phyloP scores from a whole-genome alignment of 2,113 vertebrate genomes.

The Heteronetta atricapilla region DNA sequence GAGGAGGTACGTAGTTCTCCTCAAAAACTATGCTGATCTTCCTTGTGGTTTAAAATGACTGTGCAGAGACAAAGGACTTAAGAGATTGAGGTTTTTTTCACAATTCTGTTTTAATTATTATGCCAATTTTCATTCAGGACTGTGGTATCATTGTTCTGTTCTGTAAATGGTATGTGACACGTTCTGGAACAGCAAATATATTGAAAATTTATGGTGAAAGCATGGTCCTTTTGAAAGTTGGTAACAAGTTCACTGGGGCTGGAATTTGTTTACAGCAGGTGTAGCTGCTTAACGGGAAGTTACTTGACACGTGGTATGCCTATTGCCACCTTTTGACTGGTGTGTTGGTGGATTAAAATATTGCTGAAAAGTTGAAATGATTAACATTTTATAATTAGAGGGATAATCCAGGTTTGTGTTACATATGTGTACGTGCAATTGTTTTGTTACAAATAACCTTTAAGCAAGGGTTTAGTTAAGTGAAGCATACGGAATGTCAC shows the following conservation, averaged over 20 bases:
- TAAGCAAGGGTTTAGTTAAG: not conserved
- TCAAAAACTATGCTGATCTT: not conserved
- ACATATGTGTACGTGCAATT: not conserved
- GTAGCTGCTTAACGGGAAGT: not conserved
- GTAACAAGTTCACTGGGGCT: not conserved
- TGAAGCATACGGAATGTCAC: not conserved
- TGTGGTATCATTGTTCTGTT: not conserved
- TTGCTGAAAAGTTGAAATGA: not conserved
- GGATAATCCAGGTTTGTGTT: not conserved
- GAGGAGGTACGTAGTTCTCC: slow-evolving; percentile 86
- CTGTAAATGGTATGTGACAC: not conserved
- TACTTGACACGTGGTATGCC: not conserved
- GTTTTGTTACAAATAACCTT: not conserved
- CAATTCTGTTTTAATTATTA: not conserved
- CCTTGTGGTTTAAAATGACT: not conserved
- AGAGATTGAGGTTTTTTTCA: not conserved
- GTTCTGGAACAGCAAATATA: not conserved
- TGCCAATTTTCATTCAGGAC: not conserved
- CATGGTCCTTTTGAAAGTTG: not conserved
- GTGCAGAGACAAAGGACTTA: not conserved
- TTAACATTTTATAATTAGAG: not conserved
- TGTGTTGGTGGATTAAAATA: not conserved
- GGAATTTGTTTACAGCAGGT: not conserved
- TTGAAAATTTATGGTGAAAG: not conserved
- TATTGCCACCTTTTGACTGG: not conserved